Percentiles rank a stretch among this genome's conserved stretches.
phyloP scores from a whole-genome alignment of 2,113 vertebrate species.

The Oreocharis arfaki region DNA sequence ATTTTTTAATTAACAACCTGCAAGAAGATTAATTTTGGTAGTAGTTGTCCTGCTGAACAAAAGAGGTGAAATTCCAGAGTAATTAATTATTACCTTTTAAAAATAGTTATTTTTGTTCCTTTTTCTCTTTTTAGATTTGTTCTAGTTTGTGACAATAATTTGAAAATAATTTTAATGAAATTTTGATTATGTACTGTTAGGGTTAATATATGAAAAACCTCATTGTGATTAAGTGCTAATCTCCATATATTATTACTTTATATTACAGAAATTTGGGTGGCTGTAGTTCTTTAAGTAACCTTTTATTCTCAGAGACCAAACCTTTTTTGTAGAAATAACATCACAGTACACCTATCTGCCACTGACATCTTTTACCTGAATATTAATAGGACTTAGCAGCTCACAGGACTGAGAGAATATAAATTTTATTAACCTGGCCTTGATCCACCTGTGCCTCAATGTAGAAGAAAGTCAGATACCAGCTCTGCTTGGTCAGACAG shows the following conservation, averaged over 20 bases:
- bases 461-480: not conserved
- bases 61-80: not conserved
- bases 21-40: not conserved
- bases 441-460: not conserved
- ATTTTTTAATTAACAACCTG: not conserved
- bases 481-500: not conserved
- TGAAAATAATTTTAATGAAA: not conserved
- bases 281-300: not conserved
- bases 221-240: not conserved
- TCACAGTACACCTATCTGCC: not conserved
- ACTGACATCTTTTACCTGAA: not conserved
- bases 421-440: not conserved
- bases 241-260: not conserved
- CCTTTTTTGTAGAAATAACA: not conserved
- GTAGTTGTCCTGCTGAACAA: not conserved
- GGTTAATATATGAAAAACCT: not conserved
- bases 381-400: not conserved
- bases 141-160: not conserved
- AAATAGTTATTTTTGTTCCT: not conserved
- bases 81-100: not conserved
- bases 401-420: not conserved
- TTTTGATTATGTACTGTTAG: not conserved
- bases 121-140: not conserved
- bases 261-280: not conserved
- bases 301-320: not conserved